Percentiles rank a stretch among this genome's conserved stretches.
These are phyloP conservation scores for Diprion similis DNA, from an alignment of 1,140 invertebrate genomes.

Conservation along the genomic window DNA sequence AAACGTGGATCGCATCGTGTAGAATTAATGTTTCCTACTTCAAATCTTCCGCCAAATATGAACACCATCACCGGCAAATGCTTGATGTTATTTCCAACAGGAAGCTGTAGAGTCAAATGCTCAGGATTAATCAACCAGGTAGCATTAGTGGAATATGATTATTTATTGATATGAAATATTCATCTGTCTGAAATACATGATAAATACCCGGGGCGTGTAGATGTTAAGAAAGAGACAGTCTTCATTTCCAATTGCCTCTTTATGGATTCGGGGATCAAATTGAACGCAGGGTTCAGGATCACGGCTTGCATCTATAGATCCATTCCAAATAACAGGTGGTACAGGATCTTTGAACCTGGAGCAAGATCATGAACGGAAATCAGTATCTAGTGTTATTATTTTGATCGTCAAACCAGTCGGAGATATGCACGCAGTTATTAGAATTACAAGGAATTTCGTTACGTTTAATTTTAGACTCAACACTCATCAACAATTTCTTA, in stretches of 20 bases:
- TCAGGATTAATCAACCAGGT: background rate
- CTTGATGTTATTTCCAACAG: background rate
- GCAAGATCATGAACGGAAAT: background rate
- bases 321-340: background rate
- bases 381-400: background rate
- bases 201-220: background rate
- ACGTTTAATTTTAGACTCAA: too few species aligned
- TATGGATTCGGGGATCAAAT: background rate
- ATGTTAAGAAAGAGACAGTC: background rate
- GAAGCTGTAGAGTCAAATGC: background rate
- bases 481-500: too few species aligned
- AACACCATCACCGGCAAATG: background rate
- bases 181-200: too few species aligned
- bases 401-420: background rate
- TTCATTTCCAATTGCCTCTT: background rate
- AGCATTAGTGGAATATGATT: background rate
- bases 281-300: background rate
- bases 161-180: background rate
- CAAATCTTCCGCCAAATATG: background rate
- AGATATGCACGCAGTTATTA: background rate
- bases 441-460: too few species aligned
- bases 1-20: background rate
- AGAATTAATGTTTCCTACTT: background rate
- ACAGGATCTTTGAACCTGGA: background rate
- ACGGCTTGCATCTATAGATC: background rate